Base-by-base conservation (phyloP, 2,113 vertebrate species). In the Aptenodytes forsteri region DNA sequence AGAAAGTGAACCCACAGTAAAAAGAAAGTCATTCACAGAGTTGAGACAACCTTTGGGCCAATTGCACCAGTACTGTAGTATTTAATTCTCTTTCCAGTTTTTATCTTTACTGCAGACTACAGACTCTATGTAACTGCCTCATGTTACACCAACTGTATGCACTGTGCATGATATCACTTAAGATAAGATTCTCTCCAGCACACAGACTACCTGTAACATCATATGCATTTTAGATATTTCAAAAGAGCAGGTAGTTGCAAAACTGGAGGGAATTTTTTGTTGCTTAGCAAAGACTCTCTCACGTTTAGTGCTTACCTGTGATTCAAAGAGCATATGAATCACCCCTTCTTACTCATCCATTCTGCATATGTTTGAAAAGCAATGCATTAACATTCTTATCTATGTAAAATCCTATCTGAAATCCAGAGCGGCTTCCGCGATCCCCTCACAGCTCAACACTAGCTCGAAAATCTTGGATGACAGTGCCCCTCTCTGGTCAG, bases 401-500 rank as follows among this genome's bases (percentile, higher is more conserved):
- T n/a, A 44, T 3, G 36, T 19, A 34, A 88, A 93, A n/a, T 18
- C 5, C 26, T 38, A 17, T 12, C 32, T 61, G 65, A 71, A 84
- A 91, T 12, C 36, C 13, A 2, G 40, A 79, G 40, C 13, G 3
- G 44, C 32, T 67, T 71, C 26, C 78, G 46, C 13, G 1, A 71
- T 26, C 15, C 15, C 26, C 16, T 55, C 62, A 26, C 52, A 66
- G 61, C 22, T n/a, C 21, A 72, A 29, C 21, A 29, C 19, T 25
- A 66, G 59, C 40, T 64, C 67, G 85, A 97, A 98, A 96, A 40
- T 64, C 91, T 98, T 95, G 89, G 97, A 84, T 97, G 72, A 97
- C 69, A 98, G 98, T 98, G 98, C 98, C 98, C 90, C 97, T 80
- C 81, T 97, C 97, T 98, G 98, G 98, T 73, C 89, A 97, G 73